These are phyloP conservation scores for Brachyhypopomus gauderio DNA, from an alignment of 2,113 vertebrate species.

Conservation along the genomic window DNA sequence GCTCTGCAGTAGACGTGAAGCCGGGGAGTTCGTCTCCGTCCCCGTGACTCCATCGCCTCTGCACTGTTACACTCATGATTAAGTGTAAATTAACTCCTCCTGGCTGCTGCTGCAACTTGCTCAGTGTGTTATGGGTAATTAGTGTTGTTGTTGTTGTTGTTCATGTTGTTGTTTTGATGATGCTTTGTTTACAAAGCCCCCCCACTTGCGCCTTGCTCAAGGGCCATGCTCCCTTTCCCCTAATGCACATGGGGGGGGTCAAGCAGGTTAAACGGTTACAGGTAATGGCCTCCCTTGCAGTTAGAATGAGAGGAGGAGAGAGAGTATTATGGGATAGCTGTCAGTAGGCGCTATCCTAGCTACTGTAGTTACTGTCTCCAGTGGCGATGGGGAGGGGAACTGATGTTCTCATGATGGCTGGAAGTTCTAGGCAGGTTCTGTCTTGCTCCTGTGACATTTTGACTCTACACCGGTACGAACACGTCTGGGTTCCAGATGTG, in stretches of 20 bases:
- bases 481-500: no score
- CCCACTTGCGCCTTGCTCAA: background rate
- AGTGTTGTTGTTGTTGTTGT: constrained; percentile 13
- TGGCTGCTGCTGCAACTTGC: background rate
- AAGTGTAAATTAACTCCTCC: constrained; percentile 31
- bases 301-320: background rate
- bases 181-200: no score
- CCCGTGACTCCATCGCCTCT: no score
- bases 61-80: constrained; percentile 16
- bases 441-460: no score
- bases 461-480: no score
- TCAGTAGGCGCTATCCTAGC: constrained; percentile 13
- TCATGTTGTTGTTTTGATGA: no score
- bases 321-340: constrained; percentile 35
- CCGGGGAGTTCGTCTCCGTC: no score
- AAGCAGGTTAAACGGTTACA: constrained; percentile 28
- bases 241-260: background rate
- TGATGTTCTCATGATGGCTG: no score
- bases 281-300: constrained; percentile 26
- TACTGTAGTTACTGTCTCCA: constrained; percentile 19
- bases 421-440: no score
- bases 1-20: no score
- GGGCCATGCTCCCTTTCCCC: background rate
- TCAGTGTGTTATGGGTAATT: constrained; percentile 6
- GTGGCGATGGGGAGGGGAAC: background rate